Percentiles rank a stretch among this genome's conserved stretches.
Conservation (phyloP, 2,888 invertebrate species). For the Perizoma flavofasciatum region DNA sequence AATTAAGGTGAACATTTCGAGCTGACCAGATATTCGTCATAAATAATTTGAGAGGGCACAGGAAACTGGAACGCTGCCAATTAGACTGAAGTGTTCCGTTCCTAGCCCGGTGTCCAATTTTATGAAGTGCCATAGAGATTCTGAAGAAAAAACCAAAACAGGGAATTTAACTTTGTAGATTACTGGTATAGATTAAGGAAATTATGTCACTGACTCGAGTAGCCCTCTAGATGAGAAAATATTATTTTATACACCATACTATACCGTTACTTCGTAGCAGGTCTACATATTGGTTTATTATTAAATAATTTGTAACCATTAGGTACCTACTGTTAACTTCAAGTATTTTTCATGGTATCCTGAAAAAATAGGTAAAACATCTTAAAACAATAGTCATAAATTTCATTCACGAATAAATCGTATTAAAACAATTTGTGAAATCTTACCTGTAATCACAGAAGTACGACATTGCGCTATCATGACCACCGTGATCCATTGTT, state of each 20-base stretch:
- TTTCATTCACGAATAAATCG: no score
- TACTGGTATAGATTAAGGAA: slow-evolving; percentile 32
- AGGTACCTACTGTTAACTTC: no score
- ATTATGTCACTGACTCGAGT: slow-evolving; percentile 26
- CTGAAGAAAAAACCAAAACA: slow-evolving; percentile 40
- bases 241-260: background rate
- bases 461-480: no score
- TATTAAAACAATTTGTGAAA: no score
- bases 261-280: no score
- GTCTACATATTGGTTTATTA: no score
- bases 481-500: no score
- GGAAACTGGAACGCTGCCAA: slow-evolving; percentile 56
- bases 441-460: no score
- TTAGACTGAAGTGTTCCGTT: slow-evolving; percentile 51
- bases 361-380: background rate
- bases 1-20: slow-evolving; percentile 32
- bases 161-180: slow-evolving; percentile 39
- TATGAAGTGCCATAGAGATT: slow-evolving; percentile 44
- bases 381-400: no score
- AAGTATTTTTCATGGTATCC: no score
- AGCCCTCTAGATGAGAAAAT: background rate
- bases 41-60: slow-evolving; percentile 53
- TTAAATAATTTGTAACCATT: no score
- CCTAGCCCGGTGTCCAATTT: slow-evolving; percentile 44
- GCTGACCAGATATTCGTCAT: slow-evolving; percentile 45